Evolutionary conservation across 2,797 vertebrate genomes (phyloP).

Genomic region (Neosalanx taihuensis): DNA sequence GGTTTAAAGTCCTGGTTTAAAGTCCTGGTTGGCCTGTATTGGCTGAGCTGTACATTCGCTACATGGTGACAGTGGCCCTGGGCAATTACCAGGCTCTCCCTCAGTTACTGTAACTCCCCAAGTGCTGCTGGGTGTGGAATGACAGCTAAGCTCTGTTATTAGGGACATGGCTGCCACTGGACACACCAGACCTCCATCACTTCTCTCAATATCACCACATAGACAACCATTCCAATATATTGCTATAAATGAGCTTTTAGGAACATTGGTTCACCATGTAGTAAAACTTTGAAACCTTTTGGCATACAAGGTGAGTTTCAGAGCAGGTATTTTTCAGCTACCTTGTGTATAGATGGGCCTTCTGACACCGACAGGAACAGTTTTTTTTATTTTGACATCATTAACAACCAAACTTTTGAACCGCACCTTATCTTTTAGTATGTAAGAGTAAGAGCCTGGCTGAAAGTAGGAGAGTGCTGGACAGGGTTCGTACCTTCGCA

Average conservation of each 20-base stretch:
- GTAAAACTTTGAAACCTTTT: neutral
- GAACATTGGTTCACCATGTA: neutral
- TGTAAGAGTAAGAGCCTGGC: too few relatives aligned
- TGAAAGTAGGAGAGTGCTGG: too few relatives aligned
- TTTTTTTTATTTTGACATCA: neutral
- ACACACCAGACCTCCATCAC: conserved; percentile 30
- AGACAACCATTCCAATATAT: neutral
- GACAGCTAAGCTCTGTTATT: conserved; percentile 69
- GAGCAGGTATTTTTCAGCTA: neutral
- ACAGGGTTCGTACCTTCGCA: too few relatives aligned
- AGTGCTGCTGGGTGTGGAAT: conserved; percentile 63
- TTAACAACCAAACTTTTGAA: too few relatives aligned
- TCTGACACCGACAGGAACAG: neutral
- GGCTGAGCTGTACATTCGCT: conserved; percentile 58
- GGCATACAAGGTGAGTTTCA: neutral
- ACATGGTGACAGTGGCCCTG: conserved; percentile 64
- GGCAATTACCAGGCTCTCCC: conserved; percentile 66
- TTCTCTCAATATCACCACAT: neutral
- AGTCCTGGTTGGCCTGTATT: conserved; percentile 37
- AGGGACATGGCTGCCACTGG: conserved; percentile 55
- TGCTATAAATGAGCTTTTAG: conserved; percentile 7
- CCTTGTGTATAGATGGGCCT: neutral
- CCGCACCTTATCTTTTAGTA: too few relatives aligned
- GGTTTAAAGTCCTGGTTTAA: neutral
- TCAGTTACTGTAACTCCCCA: conserved; percentile 56